Percentiles rank a stretch among this genome's conserved stretches.
phyloP scores from a whole-genome alignment of 2,113 vertebrate species.

The Tylochromis polylepis region DNA sequence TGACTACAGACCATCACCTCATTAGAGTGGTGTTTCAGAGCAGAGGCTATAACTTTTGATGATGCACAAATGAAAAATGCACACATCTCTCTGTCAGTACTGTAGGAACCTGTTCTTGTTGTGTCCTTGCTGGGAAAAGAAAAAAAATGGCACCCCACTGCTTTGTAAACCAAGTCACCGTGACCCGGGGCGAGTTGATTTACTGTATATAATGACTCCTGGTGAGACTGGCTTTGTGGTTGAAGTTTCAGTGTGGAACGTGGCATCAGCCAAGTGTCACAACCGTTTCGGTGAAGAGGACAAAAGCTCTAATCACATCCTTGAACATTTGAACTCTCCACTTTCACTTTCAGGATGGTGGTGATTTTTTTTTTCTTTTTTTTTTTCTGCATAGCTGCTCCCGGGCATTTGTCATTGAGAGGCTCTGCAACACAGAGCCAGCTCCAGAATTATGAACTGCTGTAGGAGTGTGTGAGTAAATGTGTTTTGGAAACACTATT shows the following conservation, averaged over 20 bases:
- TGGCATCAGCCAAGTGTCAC: constrained; percentile 41
- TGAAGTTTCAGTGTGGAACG: constrained; percentile 20
- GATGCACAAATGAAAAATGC: not conserved
- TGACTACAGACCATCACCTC: not conserved
- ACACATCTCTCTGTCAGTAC: not conserved
- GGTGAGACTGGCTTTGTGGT: constrained; percentile 36
- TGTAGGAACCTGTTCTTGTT: not conserved
- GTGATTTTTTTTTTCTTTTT: constrained; percentile 24
- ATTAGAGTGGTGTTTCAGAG: not conserved
- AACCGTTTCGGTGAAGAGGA: not conserved
- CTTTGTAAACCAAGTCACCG: constrained; percentile 6
- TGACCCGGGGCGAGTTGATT: constrained; percentile 33
- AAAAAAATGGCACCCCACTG: not conserved
- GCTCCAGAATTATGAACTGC: constrained; percentile 20
- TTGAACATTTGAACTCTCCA: constrained; percentile 61
- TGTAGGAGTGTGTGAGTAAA: constrained; percentile 2
- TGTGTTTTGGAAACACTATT: constrained; percentile 34
- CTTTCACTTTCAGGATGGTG: constrained; percentile 20
- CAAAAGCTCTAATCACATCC: constrained; percentile 42
- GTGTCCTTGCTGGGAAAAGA: not conserved
- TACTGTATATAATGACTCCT: constrained; percentile 33
- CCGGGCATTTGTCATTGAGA: constrained; percentile 21
- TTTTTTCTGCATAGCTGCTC: constrained; percentile 33
- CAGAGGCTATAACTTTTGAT: not conserved
- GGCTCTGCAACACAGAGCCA: not conserved